Evolutionary conservation across 2,113 vertebrate species (phyloP).

Genomic region (Camarhynchus parvulus): DNA sequence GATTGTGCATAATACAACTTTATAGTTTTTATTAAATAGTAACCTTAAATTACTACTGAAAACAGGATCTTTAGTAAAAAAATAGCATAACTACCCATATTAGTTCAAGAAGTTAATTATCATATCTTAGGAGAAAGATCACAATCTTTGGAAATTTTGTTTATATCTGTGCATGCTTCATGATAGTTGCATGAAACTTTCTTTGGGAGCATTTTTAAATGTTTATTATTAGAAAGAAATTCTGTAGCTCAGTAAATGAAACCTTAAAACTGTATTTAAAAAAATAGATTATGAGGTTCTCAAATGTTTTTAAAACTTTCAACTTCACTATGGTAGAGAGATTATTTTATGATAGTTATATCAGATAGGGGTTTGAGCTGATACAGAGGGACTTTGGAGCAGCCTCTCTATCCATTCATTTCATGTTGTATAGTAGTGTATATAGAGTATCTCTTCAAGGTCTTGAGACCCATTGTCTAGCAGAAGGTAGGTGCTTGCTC

Average conservation of each 20-base stretch:
- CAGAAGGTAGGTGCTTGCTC: slow-evolving; percentile 61
- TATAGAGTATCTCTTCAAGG: neutral
- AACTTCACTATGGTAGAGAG: neutral
- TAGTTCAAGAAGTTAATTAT: neutral
- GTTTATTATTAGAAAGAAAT: neutral
- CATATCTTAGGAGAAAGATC: neutral
- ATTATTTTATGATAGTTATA: neutral
- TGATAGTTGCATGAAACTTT: neutral
- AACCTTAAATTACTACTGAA: neutral
- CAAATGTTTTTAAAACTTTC: neutral
- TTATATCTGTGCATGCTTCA: neutral
- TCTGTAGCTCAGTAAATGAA: neutral
- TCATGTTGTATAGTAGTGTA: neutral
- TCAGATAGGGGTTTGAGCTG: neutral
- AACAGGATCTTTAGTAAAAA: neutral
- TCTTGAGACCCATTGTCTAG: slow-evolving; percentile 30
- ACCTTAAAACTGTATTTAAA: neutral
- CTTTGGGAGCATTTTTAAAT: neutral
- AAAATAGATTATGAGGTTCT: neutral
- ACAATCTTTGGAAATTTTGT: neutral
- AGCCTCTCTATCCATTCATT: neutral
- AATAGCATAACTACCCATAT: neutral
- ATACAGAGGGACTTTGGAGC: neutral
- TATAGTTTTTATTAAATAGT: neutral
- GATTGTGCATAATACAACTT: neutral